These are phyloP conservation scores for Melinopterus prodromus DNA, from an alignment of 2,888 invertebrate species.

Conservation along the genomic window DNA sequence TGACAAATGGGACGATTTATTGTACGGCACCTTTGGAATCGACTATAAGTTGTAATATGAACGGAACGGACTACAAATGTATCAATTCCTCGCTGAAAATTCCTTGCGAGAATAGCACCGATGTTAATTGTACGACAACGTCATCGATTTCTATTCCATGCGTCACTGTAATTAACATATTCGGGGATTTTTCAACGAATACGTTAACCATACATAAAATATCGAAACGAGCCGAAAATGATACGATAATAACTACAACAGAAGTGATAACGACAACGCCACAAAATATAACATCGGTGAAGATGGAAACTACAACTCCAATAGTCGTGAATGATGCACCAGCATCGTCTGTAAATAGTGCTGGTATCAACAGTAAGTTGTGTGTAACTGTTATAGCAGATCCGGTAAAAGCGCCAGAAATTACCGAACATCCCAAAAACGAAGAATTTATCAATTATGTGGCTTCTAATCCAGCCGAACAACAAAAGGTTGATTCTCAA, in stretches of 20 bases:
- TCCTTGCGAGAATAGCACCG: conserved; percentile 29
- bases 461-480: background rate
- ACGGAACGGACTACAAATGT: conserved; percentile 28
- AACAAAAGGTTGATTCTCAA: conserved; percentile 7
- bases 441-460: conserved; percentile 26
- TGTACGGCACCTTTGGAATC: conserved; percentile 29
- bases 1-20: conserved; percentile 33
- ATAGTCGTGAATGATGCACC: conserved; percentile 11
- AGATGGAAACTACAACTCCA: background rate
- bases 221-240: conserved; percentile 30
- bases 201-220: conserved; percentile 32
- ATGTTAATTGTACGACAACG: conserved; percentile 27
- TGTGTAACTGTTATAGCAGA: conserved; percentile 35
- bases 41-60: conserved; percentile 28
- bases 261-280: background rate
- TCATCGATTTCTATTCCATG: conserved; percentile 30
- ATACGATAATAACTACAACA: conserved; percentile 18
- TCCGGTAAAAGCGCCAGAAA: conserved; percentile 27
- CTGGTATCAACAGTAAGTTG: conserved; percentile 34
- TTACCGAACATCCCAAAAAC: conserved; percentile 26
- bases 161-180: conserved; percentile 33
- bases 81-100: conserved; percentile 28
- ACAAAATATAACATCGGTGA: conserved; percentile 9
- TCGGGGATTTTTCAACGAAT: conserved; percentile 38
- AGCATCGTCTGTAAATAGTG: conserved; percentile 14